Evolutionary conservation across 2,888 invertebrate genomes (phyloP).

Genomic region (Subacronicta megacephala): DNA sequence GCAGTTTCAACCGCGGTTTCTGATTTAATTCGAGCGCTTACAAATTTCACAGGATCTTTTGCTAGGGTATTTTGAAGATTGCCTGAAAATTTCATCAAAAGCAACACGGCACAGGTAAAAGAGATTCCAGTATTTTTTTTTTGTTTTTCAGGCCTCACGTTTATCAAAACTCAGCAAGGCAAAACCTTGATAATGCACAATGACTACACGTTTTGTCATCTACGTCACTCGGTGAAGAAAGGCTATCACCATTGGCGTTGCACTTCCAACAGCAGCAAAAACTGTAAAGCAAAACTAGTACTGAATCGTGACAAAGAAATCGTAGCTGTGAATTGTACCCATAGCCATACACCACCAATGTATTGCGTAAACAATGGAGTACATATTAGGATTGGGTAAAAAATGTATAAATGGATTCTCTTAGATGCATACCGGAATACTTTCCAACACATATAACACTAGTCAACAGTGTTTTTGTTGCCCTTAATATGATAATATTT

Average conservation of each 20-base stretch:
- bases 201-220: constrained; percentile 3
- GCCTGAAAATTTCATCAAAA: too few relatives aligned
- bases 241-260: constrained; percentile 9
- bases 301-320: neutral
- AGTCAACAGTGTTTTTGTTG: too few relatives aligned
- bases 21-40: too few relatives aligned
- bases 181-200: constrained; percentile 4
- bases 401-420: too few relatives aligned
- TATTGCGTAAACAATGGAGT: neutral
- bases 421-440: too few relatives aligned
- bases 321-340: neutral
- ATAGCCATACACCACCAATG: constrained; percentile 2
- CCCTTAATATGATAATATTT: too few relatives aligned
- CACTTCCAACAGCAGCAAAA: constrained; percentile 4
- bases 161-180: constrained; percentile 3
- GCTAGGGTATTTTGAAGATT: too few relatives aligned
- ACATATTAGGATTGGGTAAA: constrained; percentile 7
- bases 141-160: neutral
- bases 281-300: constrained; percentile 8
- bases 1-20: too few relatives aligned
- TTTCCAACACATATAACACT: too few relatives aligned
- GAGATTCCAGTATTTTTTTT: neutral
- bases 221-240: constrained; percentile 1
- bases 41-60: too few relatives aligned
- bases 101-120: too few relatives aligned